Evolutionary conservation across 2,113 vertebrate species (phyloP).

Genomic region (Neotoma lepida): DNA sequence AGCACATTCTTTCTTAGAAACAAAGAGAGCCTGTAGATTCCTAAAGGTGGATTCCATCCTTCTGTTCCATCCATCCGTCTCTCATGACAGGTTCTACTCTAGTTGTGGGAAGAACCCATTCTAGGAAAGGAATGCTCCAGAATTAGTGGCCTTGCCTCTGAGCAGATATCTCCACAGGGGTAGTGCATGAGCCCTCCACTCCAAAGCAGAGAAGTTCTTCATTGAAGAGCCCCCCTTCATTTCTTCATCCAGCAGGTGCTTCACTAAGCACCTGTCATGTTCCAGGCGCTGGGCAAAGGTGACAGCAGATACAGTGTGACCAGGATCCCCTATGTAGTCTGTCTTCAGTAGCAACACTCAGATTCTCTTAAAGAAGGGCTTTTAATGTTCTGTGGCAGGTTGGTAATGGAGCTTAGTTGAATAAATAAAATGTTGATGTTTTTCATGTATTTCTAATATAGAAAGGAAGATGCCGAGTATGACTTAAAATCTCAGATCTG

Average conservation of each 20-base stretch:
- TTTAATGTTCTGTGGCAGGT: not conserved
- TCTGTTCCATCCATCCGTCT: not conserved
- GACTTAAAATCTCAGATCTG: not conserved
- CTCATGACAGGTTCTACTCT: not conserved
- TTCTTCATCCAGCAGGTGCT: not conserved
- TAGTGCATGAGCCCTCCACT: not conserved
- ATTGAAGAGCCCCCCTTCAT: not conserved
- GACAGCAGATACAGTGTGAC: accelerated
- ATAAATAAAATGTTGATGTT: not conserved
- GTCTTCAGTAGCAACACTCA: not conserved
- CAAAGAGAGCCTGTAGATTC: not conserved
- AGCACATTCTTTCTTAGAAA: constrained; percentile 8
- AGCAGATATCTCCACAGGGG: not conserved
- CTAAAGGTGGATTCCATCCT: not conserved
- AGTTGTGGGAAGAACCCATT: not conserved
- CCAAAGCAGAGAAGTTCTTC: not conserved
- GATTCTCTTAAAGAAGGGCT: not conserved
- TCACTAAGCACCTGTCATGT: accelerated
- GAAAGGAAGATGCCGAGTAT: not conserved
- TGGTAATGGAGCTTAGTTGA: not conserved
- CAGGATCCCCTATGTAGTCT: not conserved
- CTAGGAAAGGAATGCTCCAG: not conserved
- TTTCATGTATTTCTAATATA: not conserved
- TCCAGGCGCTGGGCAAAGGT: not conserved
- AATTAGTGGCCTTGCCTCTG: not conserved